A percentile compares a stretch with the other conserved stretches of the same genome.
Conservation (phyloP, 2,888 invertebrate species). For the Rotaria socialis region DNA sequence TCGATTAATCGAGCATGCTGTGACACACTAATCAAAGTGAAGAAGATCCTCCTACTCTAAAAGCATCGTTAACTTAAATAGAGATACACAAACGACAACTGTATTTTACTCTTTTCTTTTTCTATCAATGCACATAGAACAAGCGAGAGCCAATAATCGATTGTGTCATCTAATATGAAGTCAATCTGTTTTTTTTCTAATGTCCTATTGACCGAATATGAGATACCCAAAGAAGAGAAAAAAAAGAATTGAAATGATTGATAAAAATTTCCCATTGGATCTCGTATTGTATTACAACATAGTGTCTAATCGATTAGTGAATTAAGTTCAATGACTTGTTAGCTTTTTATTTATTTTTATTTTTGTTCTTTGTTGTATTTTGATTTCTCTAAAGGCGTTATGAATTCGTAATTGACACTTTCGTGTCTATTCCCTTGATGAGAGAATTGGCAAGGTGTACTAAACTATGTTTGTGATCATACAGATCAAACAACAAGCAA, state of each 20-base stretch:
- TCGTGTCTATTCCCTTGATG: conserved; percentile 25
- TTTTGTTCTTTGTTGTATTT: not conserved
- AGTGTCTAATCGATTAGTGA: not conserved
- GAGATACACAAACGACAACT: conserved; percentile 1
- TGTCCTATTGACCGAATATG: not conserved
- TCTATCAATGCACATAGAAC: not conserved
- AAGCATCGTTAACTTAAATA: conserved; percentile 25
- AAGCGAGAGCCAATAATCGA: conserved; percentile 1
- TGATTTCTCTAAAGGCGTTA: conserved; percentile 32
- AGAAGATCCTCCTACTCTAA: not conserved
- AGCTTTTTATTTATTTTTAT: not conserved
- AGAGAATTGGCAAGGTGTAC: conserved; percentile 12
- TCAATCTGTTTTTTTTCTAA: not conserved
- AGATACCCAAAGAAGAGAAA: not conserved
- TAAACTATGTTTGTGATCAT: conserved; percentile 21
- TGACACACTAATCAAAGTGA: conserved; percentile 6
- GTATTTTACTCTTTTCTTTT: not conserved
- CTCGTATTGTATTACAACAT: not conserved
- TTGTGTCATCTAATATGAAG: not conserved
- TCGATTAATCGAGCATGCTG: conserved; percentile 20
- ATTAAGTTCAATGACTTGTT: conserved; percentile 3
- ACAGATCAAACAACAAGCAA: conserved; percentile 16
- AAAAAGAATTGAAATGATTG: not conserved
- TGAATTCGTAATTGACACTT: conserved; percentile 29
- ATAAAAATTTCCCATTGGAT: conserved; percentile 1